Evolutionary conservation across 2,797 vertebrate genomes (phyloP).

Genomic region (Epinephelus malabaricus): DNA sequence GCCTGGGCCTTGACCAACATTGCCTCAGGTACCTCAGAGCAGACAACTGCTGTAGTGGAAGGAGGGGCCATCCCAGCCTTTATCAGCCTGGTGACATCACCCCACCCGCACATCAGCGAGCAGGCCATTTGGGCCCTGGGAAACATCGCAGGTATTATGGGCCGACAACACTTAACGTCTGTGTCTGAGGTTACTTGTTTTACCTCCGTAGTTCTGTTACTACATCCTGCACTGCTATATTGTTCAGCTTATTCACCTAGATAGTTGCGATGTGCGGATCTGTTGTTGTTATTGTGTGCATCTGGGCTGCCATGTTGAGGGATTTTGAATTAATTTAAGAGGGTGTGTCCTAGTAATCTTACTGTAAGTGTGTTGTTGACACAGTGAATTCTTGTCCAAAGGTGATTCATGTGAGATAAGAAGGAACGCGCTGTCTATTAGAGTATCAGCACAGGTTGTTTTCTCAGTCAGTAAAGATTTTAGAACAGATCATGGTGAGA

Average conservation of each 20-base stretch:
- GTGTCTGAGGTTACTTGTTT: background rate
- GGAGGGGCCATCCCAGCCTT: constrained; percentile 94
- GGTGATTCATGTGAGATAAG: background rate
- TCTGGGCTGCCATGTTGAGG: background rate
- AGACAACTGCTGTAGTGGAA: constrained; percentile 94
- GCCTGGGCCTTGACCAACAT: constrained; percentile 98
- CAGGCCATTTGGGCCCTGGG: constrained; percentile 96
- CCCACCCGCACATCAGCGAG: constrained; percentile 93
- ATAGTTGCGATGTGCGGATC: background rate
- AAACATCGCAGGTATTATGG: constrained; percentile 92
- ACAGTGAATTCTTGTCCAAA: background rate
- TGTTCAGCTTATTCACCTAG: background rate
- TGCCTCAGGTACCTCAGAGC: constrained; percentile 93
- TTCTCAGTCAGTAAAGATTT: background rate
- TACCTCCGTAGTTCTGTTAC: background rate
- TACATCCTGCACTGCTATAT: background rate
- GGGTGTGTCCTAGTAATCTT: background rate
- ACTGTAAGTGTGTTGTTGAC: background rate
- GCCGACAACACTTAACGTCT: background rate
- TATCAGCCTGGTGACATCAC: constrained; percentile 90
- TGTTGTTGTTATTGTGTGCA: background rate
- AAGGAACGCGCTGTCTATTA: background rate
- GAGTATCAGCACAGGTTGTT: background rate
- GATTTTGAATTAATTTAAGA: background rate
- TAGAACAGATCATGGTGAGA: background rate